Conservation (phyloP, 2,888 invertebrate genomes). For the Lamellibrachia satsuma region DNA sequence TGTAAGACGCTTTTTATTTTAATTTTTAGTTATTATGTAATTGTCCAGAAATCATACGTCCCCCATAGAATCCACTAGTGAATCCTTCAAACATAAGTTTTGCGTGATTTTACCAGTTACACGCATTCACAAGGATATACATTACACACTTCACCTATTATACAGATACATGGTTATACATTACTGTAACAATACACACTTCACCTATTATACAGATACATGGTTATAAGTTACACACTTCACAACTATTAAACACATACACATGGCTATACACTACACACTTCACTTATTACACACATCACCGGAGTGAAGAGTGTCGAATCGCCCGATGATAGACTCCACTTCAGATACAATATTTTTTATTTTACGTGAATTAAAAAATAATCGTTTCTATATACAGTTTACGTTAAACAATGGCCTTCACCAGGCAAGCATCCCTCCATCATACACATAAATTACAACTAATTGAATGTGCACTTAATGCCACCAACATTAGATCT, state of each 20-base stretch:
- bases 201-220: too few species aligned
- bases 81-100: not conserved
- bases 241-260: too few species aligned
- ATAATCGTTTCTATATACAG: too few species aligned
- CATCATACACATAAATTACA: too few species aligned
- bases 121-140: not conserved
- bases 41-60: not conserved
- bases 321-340: not conserved
- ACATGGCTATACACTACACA: not conserved
- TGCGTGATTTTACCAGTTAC: not conserved
- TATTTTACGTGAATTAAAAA: not conserved
- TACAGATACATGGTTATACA: not conserved
- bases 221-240: too few species aligned
- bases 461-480: not conserved
- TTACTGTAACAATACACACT: not conserved
- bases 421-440: not conserved
- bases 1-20: not conserved
- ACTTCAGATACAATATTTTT: not conserved
- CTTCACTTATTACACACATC: not conserved
- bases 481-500: not conserved
- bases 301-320: not conserved
- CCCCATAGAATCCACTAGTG: not conserved
- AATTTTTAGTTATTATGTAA: not conserved
- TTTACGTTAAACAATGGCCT: not conserved
- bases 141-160: not conserved